Base-by-base conservation (phyloP, 1,140 invertebrate species). In the Ceratina calcarata region DNA sequence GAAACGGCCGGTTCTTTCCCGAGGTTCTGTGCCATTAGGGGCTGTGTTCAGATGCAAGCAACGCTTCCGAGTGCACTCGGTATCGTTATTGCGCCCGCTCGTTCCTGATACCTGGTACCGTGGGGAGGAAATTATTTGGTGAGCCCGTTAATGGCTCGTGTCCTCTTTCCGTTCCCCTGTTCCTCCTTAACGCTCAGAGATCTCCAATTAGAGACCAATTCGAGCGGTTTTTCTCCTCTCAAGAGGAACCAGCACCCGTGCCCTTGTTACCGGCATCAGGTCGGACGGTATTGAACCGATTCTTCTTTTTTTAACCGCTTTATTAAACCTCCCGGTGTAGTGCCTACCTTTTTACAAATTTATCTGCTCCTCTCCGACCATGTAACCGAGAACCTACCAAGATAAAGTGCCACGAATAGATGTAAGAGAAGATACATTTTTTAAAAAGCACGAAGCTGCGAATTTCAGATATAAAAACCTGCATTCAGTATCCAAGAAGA, bases 191-290 rank as follows among this genome's bases (percentile, higher is more conserved):
- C 62, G 55, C 51, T 18, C 6, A 49, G 64, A 37, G 51, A 64
- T 78, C 74, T 78, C 74, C 74, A 82, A 84, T 84, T 82, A 82
- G 51, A 49, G 69, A 73, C 27, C 64, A n/a, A 75, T 70, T 78
- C 66, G 37, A 73, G 45, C 58, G 67, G 16, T 68, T 76, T 76
- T 68, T 76, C 53, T n/a, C 45, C 18, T 2, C 32, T 61, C 58
- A 15, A 61, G 53, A 69, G 61, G 24, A 62, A 57, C 27, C 16
- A 18, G 18, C 12, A 1, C 18, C 1, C 24, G 66, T 20, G 2
- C 12, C 16, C 37, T 66, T n/a, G 8, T 15, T 20, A 1, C 12
- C 10, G 3, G 24, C 1, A 24, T 10, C 62, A 12, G 22, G 18
- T 13, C n/a, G 18, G 10, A 22, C 6, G 65, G 55, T 57, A 57